phyloP scores from a whole-genome alignment of 2,888 invertebrate genomes.

The Trisateles emortualis region DNA sequence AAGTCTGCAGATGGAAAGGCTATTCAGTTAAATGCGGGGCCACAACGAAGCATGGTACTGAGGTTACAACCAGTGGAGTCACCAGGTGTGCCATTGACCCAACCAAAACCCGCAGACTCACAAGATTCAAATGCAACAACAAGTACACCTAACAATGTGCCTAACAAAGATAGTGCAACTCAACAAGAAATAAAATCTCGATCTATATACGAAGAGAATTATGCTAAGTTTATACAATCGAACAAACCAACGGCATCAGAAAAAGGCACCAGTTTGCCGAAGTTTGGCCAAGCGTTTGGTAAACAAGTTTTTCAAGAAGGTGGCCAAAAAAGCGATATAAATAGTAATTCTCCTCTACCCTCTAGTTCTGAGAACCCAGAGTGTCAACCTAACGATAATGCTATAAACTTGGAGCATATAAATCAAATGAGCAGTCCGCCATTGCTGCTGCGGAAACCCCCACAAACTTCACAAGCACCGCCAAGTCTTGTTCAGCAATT shows the following conservation, averaged over 20 bases:
- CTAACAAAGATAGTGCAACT: slow-evolving; percentile 56
- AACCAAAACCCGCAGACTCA: slow-evolving; percentile 60
- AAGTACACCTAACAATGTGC: slow-evolving; percentile 44
- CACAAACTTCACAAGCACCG: slow-evolving; percentile 68
- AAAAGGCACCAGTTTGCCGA: slow-evolving; percentile 88
- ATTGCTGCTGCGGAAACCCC: slow-evolving; percentile 70
- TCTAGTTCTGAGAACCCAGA: slow-evolving; percentile 61
- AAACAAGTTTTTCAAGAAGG: slow-evolving; percentile 89
- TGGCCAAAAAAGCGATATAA: slow-evolving; percentile 67
- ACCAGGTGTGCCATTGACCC: slow-evolving; percentile 57
- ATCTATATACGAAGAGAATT: slow-evolving; percentile 85
- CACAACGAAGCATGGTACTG: slow-evolving; percentile 84
- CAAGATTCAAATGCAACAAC: slow-evolving; percentile 62
- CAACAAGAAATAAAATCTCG: slow-evolving; percentile 82
- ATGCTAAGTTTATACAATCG: slow-evolving; percentile 84
- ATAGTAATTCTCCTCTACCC: slow-evolving; percentile 58
- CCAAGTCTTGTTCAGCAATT: slow-evolving; percentile 77
- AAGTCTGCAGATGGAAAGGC: slow-evolving; percentile 88
- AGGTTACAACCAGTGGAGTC: slow-evolving; percentile 80
- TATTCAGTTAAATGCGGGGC: slow-evolving; percentile 82
- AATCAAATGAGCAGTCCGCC: slow-evolving; percentile 75
- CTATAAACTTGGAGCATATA: slow-evolving; percentile 73
- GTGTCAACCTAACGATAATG: slow-evolving; percentile 65
- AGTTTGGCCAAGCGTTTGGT: slow-evolving; percentile 93
- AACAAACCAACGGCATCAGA: slow-evolving; percentile 69